phyloP scores from a whole-genome alignment of 2,888 invertebrate species.

The Stenolophus ochropezus region DNA sequence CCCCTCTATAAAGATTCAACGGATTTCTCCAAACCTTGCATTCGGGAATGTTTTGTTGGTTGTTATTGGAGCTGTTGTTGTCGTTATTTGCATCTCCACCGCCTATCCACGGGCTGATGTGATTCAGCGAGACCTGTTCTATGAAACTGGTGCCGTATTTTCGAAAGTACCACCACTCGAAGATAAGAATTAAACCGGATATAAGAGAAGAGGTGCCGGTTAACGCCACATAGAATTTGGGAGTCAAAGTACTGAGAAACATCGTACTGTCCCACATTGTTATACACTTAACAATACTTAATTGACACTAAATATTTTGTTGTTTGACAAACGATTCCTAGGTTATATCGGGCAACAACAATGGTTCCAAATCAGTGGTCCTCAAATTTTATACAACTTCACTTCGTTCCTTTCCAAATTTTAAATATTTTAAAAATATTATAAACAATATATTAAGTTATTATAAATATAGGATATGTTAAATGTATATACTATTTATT shows the following conservation, averaged over 20 bases:
- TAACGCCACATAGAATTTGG: conserved; percentile 98
- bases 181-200: conserved; percentile 90
- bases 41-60: conserved; percentile 79
- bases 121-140: conserved; percentile 95
- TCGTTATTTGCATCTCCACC: conserved; percentile 75
- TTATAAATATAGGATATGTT: too few relatives aligned
- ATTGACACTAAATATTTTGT: conserved; percentile 26
- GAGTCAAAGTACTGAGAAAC: conserved; percentile 96
- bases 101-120: conserved; percentile 95
- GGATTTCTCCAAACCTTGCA: conserved; percentile 99
- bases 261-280: conserved; percentile 88
- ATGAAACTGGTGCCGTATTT: conserved; percentile 98
- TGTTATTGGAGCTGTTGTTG: conserved; percentile 68
- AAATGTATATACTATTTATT: too few relatives aligned
- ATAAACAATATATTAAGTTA: too few relatives aligned
- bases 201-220: conserved; percentile 98
- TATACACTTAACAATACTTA: conserved; percentile 1
- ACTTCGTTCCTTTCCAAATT: too few relatives aligned
- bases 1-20: conserved; percentile 93
- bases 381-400: not conserved
- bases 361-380: not conserved
- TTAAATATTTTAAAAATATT: too few relatives aligned
- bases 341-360: conserved; percentile 34
- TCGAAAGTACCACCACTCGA: conserved; percentile 99
- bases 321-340: conserved; percentile 14